phyloP scores from a whole-genome alignment of 2,113 vertebrate genomes.

The Cottus gobio region DNA sequence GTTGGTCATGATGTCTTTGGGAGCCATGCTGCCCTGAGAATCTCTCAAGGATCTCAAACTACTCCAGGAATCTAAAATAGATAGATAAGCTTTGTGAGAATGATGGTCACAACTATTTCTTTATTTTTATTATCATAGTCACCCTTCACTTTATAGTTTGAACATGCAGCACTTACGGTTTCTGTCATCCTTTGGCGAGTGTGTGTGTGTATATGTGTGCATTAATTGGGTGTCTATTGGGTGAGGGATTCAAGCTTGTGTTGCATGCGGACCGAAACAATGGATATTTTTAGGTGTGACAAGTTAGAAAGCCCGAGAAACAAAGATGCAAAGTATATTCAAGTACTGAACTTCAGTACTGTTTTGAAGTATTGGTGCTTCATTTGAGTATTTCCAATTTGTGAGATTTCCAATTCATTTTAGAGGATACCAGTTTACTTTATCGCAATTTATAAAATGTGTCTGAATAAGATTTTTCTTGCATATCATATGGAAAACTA shows the following conservation, averaged over 20 bases:
- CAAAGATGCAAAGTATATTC: not conserved
- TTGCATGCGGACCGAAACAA: not conserved
- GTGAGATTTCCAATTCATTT: not conserved
- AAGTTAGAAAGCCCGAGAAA: not conserved
- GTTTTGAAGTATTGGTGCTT: not conserved
- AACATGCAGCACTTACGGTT: not conserved
- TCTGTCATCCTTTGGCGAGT: not conserved
- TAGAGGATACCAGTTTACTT: not conserved
- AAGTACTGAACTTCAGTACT: not conserved
- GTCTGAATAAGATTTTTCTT: not conserved
- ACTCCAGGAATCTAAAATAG: slow-evolving; percentile 59
- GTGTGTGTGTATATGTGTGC: not conserved
- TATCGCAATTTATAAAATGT: not conserved
- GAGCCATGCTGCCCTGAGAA: slow-evolving; percentile 88
- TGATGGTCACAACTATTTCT: not conserved
- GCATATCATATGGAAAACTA: not conserved
- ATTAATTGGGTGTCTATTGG: not conserved
- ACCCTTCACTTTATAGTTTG: not conserved
- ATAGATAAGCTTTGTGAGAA: not conserved
- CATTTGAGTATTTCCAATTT: not conserved
- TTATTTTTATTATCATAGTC: not conserved
- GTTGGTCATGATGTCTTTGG: slow-evolving; percentile 99
- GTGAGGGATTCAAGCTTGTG: not conserved
- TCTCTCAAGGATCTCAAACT: slow-evolving; percentile 59
- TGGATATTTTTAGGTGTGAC: not conserved